Conservation (phyloP, 2,888 invertebrate species). For the Eristalinus sepulchralis region DNA sequence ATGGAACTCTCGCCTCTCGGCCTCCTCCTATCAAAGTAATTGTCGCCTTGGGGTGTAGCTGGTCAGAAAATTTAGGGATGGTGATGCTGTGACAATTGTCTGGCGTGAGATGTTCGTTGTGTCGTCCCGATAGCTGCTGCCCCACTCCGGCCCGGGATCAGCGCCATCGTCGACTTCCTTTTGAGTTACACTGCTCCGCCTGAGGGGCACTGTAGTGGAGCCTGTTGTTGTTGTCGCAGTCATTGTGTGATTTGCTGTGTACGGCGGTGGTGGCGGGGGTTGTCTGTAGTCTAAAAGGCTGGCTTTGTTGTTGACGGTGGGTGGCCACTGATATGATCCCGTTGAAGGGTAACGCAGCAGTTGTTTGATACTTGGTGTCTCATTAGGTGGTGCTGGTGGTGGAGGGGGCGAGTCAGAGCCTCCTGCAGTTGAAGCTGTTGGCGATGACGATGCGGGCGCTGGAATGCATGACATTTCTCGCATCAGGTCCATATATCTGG, state of each 20-base stretch:
- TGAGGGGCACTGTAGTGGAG: slow-evolving; percentile 57
- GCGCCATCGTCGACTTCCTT: slow-evolving; percentile 53
- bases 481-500: slow-evolving; percentile 72
- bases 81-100: slow-evolving; percentile 75
- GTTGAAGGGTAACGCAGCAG: slow-evolving; percentile 66
- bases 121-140: slow-evolving; percentile 63
- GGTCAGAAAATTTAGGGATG: slow-evolving; percentile 75
- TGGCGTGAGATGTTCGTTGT: slow-evolving; percentile 71
- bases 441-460: slow-evolving; percentile 62
- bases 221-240: slow-evolving; percentile 34
- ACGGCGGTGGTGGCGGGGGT: slow-evolving; percentile 75
- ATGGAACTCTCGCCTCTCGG: slow-evolving; percentile 58
- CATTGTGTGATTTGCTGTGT: slow-evolving; percentile 72
- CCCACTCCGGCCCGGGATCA: slow-evolving; percentile 49
- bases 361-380: slow-evolving; percentile 56
- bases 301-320: slow-evolving; percentile 67
- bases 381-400: slow-evolving; percentile 67
- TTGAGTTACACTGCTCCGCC: slow-evolving; percentile 54
- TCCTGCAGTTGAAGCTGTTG: slow-evolving; percentile 39
- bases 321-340: slow-evolving; percentile 63
- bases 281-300: slow-evolving; percentile 74
- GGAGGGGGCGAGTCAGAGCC: slow-evolving; percentile 65
- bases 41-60: slow-evolving; percentile 74
- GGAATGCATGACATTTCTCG: slow-evolving; percentile 70
- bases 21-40: slow-evolving; percentile 74